Base-by-base conservation (phyloP, 1,140 invertebrate species). In the Saccostrea cuccullata region DNA sequence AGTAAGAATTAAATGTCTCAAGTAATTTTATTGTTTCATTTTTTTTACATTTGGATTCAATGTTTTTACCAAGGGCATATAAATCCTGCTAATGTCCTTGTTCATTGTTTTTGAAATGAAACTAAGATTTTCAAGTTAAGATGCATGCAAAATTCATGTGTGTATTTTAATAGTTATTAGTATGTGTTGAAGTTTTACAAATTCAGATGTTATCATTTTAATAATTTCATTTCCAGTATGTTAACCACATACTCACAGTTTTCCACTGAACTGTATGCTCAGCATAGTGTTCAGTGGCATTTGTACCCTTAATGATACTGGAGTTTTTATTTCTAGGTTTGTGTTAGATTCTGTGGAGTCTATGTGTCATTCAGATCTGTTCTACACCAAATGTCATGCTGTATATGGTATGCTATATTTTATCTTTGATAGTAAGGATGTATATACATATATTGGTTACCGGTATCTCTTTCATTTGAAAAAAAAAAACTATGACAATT, bases 381-480 rank as follows among this genome's bases (percentile, higher is more conserved):
- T 89, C 82, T 89, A 87, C 73, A 55, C 85, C n/a, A 86, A 86
- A 77, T 86, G 85, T 40, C 88, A 89, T 58, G 86, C 88, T 55
- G 86, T 89, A 0, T 89, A 89, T 87, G 88, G 88, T 89, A 87
- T 73, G 82, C 87, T 47, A 6, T 47, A 47, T 47, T 47, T 47
- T 36, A 5, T 67, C 23, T 4, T 13, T 55, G 55, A 9, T 82
- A 23, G 23, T 6, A 23, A 77, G 8, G n/a, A 23, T n/a, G 13
- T 47, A 36, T 82, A 30, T 6, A 30, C n/a, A 0, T 77, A 77
- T 64, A 17, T 47, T 1, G 47, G 47, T 47, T 47, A 47, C 9
- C 30, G 30, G 30, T 47, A 47, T 9, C 5, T 47, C 47, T 47
- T 47, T 47, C 30, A 36, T 47, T 47, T 47, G 47, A 47, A 47